Base-by-base conservation (phyloP, 2,797 vertebrate species). In the Neoniphon sammara region DNA sequence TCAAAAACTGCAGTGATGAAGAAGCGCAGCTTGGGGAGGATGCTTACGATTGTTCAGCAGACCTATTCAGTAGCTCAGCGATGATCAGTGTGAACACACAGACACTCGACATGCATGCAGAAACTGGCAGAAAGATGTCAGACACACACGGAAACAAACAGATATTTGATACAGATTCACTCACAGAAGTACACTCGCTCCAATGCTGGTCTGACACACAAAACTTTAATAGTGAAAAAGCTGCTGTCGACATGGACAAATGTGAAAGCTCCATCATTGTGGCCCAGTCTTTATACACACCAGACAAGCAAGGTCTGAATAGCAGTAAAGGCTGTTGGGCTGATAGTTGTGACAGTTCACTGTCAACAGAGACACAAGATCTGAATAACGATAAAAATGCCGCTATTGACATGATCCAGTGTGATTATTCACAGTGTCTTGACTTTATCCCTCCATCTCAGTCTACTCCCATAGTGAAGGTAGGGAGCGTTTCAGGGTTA, bases 21-120 rank as follows among this genome's bases (percentile, higher is more conserved):
- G 74, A 83, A 9, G 72, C 86, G 72, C 63, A 82, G 59, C 68
- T 57, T 27, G 75, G 79, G 15, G 77, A 21, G 1, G 80, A 91
- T 2, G 27, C 52, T 14, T 94, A 92, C 47, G 81, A 94, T 76
- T 94, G 85, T 82, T 95, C 94, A 21, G 87, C 87, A 27, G 94
- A 95, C 70, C 75, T 95, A 3, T 95, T 95, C 68, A 30, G 73
- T 69, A 66, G 61, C 82, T 86, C 87, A 18, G 34, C 76, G 20
- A 25, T 67, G 25, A 80, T 5, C 7, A 60, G 78, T 31, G 7
- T 27, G 6, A 62, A 53, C 65, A 14, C 58, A 14, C 23, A 62
- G 7, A 53, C n/a, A 0, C 7, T 55, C 10, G 39, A 1, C n/a
- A 27, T 23, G 0, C 54, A 14, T 6, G 8, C 30, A 52, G 58